Evolutionary conservation across 2,113 vertebrate genomes (phyloP).

Genomic region (Chaetura pelagica): DNA sequence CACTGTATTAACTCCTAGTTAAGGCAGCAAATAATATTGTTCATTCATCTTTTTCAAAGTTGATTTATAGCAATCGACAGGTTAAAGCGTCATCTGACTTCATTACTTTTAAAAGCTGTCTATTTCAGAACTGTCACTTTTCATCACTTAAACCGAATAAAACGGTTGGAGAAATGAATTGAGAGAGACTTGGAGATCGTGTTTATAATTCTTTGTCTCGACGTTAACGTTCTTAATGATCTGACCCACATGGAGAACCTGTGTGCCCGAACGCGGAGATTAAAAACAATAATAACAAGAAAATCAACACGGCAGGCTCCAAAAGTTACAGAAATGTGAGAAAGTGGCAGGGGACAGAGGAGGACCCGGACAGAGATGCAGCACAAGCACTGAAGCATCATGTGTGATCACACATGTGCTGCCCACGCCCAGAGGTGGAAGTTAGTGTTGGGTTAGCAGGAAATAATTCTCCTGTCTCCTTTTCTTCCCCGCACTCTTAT

Average conservation of each 20-base stretch:
- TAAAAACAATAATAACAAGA: conserved; percentile 39
- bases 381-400: neutral
- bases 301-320: neutral
- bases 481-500: neutral
- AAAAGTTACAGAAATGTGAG: conserved; percentile 30
- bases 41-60: conserved; percentile 74
- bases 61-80: conserved; percentile 81
- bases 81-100: conserved; percentile 83
- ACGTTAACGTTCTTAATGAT: conserved; percentile 68
- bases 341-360: neutral
- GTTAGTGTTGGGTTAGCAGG: neutral
- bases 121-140: conserved; percentile 81
- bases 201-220: conserved; percentile 73
- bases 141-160: conserved; percentile 79
- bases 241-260: conserved; percentile 51
- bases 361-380: neutral
- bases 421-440: neutral
- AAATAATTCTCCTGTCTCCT: neutral
- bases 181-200: conserved; percentile 75
- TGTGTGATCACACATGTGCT: neutral
- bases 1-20: conserved; percentile 33
- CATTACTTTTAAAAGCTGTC: conserved; percentile 83
- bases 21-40: conserved; percentile 68
- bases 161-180: conserved; percentile 76
- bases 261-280: neutral